Base-by-base conservation (phyloP, 2,888 invertebrate species). In the Agrochola litura region DNA sequence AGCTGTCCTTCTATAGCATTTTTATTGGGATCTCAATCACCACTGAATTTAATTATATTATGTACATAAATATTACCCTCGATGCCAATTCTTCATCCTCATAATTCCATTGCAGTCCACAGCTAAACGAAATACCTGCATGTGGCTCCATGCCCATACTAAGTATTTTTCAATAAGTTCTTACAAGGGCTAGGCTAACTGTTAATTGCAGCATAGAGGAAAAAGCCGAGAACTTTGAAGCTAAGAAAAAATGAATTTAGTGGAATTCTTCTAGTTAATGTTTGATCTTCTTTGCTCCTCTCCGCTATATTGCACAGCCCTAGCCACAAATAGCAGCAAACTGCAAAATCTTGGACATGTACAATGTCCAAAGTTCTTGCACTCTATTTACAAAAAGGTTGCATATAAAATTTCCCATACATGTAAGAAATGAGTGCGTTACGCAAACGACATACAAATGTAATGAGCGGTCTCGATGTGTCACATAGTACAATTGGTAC, bases 401-500 rank as follows among this genome's bases (percentile, higher is more conserved):
- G 76, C 79, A 86, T 73, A 76, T 77, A 30, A 76, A 87, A 82
- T 77, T 83, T 85, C 85, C 77, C 87, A 83, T 77, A 81, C 81
- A 16, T 75, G 83, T 77, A 77, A 73, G 75, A 72, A 76, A 81
- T 80, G 49, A 77, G 30, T 69, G 52, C 37, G 41, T 85, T 79
- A 65, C 84, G 89, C 67, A 85, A 85, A 77, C 79, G 76, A 77
- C 87, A 83, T 58, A 85, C 74, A 81, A 82, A 81, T 81, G 74
- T 86, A 88, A 89, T 82, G 83, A 88, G 78, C 71, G 78, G 88
- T 73, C 79, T 77, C 82, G 43, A 82, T 83, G 81, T 89, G 88
- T 87, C 87, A 16, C 78, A 61, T 68, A 78, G 37, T 54, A 80
- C 88, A 78, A 88, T 88, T 73, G 84, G 73, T 60, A 60, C 25